Base-by-base conservation (phyloP, 2,113 vertebrate genomes). In the Lipotes vexillifer region DNA sequence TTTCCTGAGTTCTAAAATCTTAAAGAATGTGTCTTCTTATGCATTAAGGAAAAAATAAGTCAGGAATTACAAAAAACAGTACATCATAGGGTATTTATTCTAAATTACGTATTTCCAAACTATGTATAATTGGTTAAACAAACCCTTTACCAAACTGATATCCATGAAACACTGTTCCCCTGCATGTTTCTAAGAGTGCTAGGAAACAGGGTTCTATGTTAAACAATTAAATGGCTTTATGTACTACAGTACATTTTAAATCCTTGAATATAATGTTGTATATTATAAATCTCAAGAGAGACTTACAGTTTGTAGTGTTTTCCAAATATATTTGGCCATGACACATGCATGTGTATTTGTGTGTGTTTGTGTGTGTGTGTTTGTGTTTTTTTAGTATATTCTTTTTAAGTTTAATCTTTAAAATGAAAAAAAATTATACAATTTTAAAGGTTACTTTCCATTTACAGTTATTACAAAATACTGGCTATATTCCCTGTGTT, bases 1-100 rank as follows among this genome's bases (percentile, higher is more conserved):
- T 85, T 57, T 89, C 25, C 63, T 97, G 71, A 90, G 75, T 82
- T 93, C 61, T 91, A 78, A 93, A n/a, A 88, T 55, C 31, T 82
- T 59, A 75, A 81, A 83, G n/a, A 84, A 83, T 49, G 6, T 44
- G 10, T 95, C 52, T 90, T 96, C 49, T 87, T 25, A 78, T 29
- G 77, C 25, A 81, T 69, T 68, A 72, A 77, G 33, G 49, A 92
- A 96, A 96, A 90, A 77, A 17, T 80, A 95, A 88, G 74, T 57
- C 72, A 92, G 8, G 49, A 38, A 78, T 94, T 80, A 25, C 83
- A 74, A 88, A 74, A 82, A 57, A 23, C 13, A 72, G 61, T 90
- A 27, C 2, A 63, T 18, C 10, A 20, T 41, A 88, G 36, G 57
- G 6, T 75, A 69, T 59, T 72, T 38, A 85, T 74, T 94, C 63